Percentiles rank a stretch among this genome's conserved stretches.
These are phyloP conservation scores for Oryzias melastigma DNA, from an alignment of 2,113 vertebrate genomes.

Conservation along the genomic window DNA sequence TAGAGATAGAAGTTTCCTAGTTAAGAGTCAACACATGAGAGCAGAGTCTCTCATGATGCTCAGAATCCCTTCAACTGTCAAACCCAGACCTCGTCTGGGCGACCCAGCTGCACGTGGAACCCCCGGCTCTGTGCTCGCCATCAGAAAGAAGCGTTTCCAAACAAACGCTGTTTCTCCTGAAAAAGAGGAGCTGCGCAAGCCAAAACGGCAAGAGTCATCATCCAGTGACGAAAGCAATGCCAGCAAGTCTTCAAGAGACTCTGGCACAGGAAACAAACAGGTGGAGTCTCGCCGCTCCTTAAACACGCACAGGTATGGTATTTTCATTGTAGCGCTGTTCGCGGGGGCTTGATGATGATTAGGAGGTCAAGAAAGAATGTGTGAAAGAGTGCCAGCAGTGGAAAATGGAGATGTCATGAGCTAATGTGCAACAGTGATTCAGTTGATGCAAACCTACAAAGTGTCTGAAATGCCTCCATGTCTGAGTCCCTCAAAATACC, in stretches of 20 bases:
- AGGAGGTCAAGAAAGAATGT: constrained; percentile 74
- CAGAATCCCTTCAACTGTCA: constrained; percentile 56
- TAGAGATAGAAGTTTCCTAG: constrained; percentile 70
- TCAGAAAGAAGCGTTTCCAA: constrained; percentile 70
- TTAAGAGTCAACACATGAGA: constrained; percentile 66
- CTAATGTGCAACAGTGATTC: constrained; percentile 52
- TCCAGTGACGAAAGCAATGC: constrained; percentile 51
- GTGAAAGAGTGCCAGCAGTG: constrained; percentile 65
- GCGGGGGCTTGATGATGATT: constrained; percentile 78
- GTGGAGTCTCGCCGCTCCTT: constrained; percentile 76
- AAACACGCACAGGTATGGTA: constrained; percentile 81
- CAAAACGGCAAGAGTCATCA: constrained; percentile 53
- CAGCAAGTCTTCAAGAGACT: constrained; percentile 63
- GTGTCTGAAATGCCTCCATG: constrained; percentile 28
- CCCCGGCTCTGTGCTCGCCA: constrained; percentile 50
- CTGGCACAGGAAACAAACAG: constrained; percentile 72
- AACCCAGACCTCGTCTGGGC: constrained; percentile 29
- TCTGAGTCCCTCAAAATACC: constrained; percentile 44
- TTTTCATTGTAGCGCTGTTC: constrained; percentile 77
- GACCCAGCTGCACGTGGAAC: constrained; percentile 24
- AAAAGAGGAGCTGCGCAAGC: constrained; percentile 48
- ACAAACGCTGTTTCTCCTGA: constrained; percentile 48
- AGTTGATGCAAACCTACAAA: constrained; percentile 54
- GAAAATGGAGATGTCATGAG: constrained; percentile 63
- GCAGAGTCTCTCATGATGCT: constrained; percentile 66